phyloP scores from a whole-genome alignment of 1,140 invertebrate species.

The Lutraria rhynchaena region DNA sequence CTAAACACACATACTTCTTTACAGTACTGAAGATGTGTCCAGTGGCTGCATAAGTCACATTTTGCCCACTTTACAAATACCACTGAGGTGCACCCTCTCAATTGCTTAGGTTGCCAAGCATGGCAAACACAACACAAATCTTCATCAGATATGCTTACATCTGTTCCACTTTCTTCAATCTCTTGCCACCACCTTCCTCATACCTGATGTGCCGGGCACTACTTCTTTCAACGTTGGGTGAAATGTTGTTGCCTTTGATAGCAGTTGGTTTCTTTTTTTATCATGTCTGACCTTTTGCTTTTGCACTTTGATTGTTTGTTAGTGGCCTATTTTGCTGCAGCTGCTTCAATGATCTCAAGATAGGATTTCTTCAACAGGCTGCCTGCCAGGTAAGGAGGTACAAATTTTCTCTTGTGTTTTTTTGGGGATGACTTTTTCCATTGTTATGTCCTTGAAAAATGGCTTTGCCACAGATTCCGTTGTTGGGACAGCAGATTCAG shows the following conservation, averaged over 20 bases:
- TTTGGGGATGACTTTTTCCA: neutral
- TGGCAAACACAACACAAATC: slow-evolving; percentile 37
- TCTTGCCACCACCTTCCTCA: neutral
- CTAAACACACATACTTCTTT: slow-evolving; percentile 11
- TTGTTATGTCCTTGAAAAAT: neutral
- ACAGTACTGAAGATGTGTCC: slow-evolving; percentile 21
- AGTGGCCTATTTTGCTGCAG: neutral
- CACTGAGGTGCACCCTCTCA: neutral
- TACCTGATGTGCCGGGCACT: slow-evolving; percentile 2
- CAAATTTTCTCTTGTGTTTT: slow-evolving; percentile 42
- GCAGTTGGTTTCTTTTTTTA: neutral
- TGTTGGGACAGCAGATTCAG: neutral
- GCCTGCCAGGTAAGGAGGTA: slow-evolving; percentile 24
- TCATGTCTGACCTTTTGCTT: neutral
- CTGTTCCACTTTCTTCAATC: slow-evolving; percentile 7
- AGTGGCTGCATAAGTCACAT: slow-evolving; percentile 30
- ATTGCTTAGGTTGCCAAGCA: neutral
- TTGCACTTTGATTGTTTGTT: neutral
- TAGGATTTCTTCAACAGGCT: slow-evolving; percentile 31
- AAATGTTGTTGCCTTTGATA: neutral
- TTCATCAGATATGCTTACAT: neutral
- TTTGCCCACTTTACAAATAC: slow-evolving; percentile 40
- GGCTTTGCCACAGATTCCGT: neutral
- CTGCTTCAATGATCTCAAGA: neutral
- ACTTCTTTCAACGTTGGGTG: neutral